phyloP scores from a whole-genome alignment of 2,888 invertebrate genomes.

The Chorisops tibialis region DNA sequence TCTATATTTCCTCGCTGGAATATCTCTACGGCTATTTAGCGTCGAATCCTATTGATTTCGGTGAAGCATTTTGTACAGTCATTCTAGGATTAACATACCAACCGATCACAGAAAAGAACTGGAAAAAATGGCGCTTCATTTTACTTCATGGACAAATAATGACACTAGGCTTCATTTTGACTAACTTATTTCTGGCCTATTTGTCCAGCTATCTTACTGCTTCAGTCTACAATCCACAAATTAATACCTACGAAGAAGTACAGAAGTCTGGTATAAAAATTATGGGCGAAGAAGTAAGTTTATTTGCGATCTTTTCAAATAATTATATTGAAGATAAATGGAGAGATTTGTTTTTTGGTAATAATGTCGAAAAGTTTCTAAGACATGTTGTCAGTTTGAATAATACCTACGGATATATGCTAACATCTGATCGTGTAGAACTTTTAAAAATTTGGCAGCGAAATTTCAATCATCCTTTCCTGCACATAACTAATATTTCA shows the following conservation, averaged over 20 bases:
- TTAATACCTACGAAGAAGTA: conserved; percentile 8
- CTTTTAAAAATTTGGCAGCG: not conserved
- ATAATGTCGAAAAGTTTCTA: not conserved
- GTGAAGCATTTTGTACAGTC: not conserved
- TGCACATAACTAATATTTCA: conserved; percentile 7
- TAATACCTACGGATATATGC: conserved; percentile 2
- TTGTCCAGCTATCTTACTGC: conserved; percentile 16
- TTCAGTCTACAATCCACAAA: not conserved
- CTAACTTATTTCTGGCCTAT: conserved; percentile 1
- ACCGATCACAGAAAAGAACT: not conserved
- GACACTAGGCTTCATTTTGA: conserved; percentile 8
- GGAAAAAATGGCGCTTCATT: not conserved
- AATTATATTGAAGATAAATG: not conserved
- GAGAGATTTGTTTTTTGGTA: not conserved
- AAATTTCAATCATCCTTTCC: not conserved
- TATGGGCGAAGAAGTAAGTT: not conserved
- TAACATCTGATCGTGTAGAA: conserved; percentile 2
- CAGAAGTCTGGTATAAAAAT: conserved; percentile 3
- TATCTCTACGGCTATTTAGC: not conserved
- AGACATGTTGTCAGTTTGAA: not conserved
- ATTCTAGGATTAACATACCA: conserved; percentile 14
- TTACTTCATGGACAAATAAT: conserved; percentile 8
- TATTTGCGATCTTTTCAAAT: no score
- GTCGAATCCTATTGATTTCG: not conserved
- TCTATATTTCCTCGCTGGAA: not conserved